Evolutionary conservation across 2,888 invertebrate genomes (phyloP), one percentile per base, ranked within the genome.

Genomic region (Tinea trinotella): DNA sequence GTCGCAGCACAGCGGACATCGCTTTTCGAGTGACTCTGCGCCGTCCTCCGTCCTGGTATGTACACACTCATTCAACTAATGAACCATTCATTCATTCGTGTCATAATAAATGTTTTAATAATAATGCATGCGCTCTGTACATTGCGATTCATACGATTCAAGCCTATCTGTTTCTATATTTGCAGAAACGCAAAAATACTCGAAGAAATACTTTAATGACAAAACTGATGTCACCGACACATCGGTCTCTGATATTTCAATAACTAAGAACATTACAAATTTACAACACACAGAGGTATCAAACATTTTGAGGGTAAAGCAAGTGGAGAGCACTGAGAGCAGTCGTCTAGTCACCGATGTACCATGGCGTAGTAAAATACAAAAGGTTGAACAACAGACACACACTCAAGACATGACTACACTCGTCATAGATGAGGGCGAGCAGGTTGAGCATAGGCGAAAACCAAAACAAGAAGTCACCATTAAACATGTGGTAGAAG

Each of bases 271-370:
- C 55, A 72, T 63, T 59, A 57, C 71, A 12, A 58, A 62, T 53
- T 78, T 71, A 60, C 70, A 79, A 64, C 66, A 74, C 2, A 79
- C 80, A 7, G 83, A 84, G 66, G 82, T 83, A 57, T 69, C 68
- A 7, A 83, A 75, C 58, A 77, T 84, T 54, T 60, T 83, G 34
- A 76, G 72, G 60, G 54, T 82, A 30, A 62, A 77, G 59, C 70
- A 69, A 57, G 55, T 66, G 52, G 68, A 81, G 62, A 72, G 81
- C 40, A 58, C 74, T 17, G 68, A 79, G 55, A 67, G 69, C 3
- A 77, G 64, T 57, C 71, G 68, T 61, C 58, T 67, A 6, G 58
- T 59, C 4, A 59, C 59, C 15, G 63, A 63, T 49, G 70, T 75
- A 3, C 84, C 84, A 1, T 85, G 85, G 84, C 74, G 85, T n/a